A percentile compares a stretch with the other conserved stretches of the same genome.
phyloP scores from a whole-genome alignment of 1,140 invertebrate species.

The Fopius arisanus region DNA sequence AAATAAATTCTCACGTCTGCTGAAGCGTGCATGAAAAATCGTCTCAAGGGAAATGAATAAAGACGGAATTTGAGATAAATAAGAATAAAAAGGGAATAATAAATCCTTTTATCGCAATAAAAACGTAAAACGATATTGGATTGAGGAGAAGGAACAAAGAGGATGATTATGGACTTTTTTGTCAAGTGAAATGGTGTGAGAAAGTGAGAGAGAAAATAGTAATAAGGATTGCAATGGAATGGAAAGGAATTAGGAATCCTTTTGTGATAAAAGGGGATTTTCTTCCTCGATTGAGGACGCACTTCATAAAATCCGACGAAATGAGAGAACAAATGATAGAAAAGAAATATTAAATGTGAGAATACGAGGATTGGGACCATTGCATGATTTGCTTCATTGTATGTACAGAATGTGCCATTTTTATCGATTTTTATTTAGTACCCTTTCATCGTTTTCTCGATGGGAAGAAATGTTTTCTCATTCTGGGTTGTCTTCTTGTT shows the following conservation, averaged over 20 bases:
- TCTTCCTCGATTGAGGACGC: background rate
- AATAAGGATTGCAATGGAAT: background rate
- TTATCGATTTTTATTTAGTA: background rate
- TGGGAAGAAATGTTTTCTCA: background rate
- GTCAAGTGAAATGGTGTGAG: constrained; percentile 14
- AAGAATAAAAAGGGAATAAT: background rate
- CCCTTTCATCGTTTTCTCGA: background rate
- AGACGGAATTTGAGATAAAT: too few relatives aligned
- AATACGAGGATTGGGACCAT: constrained; percentile 28
- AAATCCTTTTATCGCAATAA: constrained; percentile 13
- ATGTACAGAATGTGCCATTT: constrained; percentile 24
- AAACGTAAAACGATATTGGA: constrained; percentile 3
- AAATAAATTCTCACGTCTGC: constrained; percentile 6
- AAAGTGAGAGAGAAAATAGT: constrained; percentile 10
- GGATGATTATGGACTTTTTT: background rate
- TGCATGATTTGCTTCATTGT: constrained; percentile 34
- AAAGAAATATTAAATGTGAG: constrained; percentile 21
- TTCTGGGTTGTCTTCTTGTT: background rate
- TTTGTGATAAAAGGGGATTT: constrained; percentile 17
- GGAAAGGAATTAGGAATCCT: constrained; percentile 4
- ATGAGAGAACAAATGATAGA: background rate
- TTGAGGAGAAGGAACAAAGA: constrained; percentile 2
- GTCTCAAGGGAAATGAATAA: background rate
- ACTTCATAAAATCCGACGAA: background rate
- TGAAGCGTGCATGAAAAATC: constrained; percentile 14